phyloP scores from a whole-genome alignment of 2,797 vertebrate genomes.

The Miichthys miiuy region DNA sequence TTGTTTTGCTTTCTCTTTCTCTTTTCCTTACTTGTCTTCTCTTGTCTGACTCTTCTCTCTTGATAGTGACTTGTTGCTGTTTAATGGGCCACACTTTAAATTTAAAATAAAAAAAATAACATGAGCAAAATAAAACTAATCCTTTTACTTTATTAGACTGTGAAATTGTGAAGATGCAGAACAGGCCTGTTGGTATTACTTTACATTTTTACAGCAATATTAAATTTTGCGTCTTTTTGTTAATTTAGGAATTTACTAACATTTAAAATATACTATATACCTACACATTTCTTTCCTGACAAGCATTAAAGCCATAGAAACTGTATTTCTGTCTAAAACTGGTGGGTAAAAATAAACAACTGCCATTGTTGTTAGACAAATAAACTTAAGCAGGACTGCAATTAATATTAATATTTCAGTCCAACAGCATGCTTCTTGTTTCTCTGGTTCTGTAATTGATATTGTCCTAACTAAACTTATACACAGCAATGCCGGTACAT shows the following conservation, averaged over 20 bases:
- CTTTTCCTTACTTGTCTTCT: neutral
- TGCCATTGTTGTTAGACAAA: neutral
- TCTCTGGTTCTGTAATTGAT: neutral
- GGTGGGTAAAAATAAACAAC: neutral
- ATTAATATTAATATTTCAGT: neutral
- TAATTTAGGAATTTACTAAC: neutral
- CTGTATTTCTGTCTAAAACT: neutral
- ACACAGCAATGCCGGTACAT: neutral
- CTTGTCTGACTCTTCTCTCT: neutral
- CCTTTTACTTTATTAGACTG: neutral
- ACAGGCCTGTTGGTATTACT: neutral
- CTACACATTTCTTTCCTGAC: neutral
- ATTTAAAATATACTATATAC: neutral
- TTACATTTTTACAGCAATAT: neutral
- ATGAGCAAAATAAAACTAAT: too few relatives aligned
- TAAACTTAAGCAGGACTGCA: neutral
- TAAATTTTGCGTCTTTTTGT: neutral
- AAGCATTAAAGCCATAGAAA: neutral
- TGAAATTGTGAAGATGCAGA: neutral
- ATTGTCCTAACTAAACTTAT: constrained; percentile 1
- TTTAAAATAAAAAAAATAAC: too few relatives aligned
- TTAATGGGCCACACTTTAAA: neutral
- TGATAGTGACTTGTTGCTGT: neutral
- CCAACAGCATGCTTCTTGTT: neutral
- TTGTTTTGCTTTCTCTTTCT: too few relatives aligned